A percentile compares a stretch with the other conserved stretches of the same genome.
These are phyloP conservation scores for Oryzias dopingdopingensis DNA, from an alignment of 2,797 vertebrate species.

Conservation along the genomic window DNA sequence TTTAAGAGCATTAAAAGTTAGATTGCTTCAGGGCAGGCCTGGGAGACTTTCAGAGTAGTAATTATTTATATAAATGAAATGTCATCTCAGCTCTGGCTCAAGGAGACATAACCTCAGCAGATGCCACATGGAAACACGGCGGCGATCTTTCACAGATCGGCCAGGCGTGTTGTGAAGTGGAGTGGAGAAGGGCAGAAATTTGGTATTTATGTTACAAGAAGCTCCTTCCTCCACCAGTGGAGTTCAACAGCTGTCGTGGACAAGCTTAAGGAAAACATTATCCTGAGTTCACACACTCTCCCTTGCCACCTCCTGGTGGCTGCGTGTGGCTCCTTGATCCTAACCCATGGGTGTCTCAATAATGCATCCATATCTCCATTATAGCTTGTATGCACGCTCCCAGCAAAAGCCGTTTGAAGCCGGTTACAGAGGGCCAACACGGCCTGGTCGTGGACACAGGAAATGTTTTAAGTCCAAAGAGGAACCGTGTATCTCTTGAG, in stretches of 20 bases:
- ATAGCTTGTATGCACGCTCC: conserved; percentile 76
- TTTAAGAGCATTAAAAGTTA: conserved; percentile 82
- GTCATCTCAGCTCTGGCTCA: conserved; percentile 79
- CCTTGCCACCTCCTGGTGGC: conserved; percentile 46
- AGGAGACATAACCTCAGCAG: conserved; percentile 67
- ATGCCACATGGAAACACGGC: conserved; percentile 55
- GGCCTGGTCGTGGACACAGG: conserved; percentile 67
- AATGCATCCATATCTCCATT: conserved; percentile 89
- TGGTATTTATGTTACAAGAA: conserved; percentile 52
- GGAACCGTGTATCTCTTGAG: conserved; percentile 55
- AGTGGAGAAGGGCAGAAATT: conserved; percentile 60
- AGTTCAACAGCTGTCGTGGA: conserved; percentile 44
- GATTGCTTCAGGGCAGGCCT: conserved; percentile 76
- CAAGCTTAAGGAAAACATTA: conserved; percentile 55
- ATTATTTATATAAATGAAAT: conserved; percentile 83
- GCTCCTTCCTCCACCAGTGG: conserved; percentile 36
- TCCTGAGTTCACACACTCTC: conserved; percentile 51
- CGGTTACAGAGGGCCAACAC: conserved; percentile 59
- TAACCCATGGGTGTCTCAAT: conserved; percentile 81
- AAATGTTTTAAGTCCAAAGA: conserved; percentile 76
- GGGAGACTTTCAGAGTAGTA: conserved; percentile 74
- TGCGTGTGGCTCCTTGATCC: conserved; percentile 68
- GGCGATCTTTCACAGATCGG: conserved; percentile 44
- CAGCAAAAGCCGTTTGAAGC: conserved; percentile 74
- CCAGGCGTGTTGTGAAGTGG: conserved; percentile 49